Percentiles rank a stretch among this genome's conserved stretches.
phyloP scores from a whole-genome alignment of 2,888 invertebrate genomes.

The Bellardia bayeri region DNA sequence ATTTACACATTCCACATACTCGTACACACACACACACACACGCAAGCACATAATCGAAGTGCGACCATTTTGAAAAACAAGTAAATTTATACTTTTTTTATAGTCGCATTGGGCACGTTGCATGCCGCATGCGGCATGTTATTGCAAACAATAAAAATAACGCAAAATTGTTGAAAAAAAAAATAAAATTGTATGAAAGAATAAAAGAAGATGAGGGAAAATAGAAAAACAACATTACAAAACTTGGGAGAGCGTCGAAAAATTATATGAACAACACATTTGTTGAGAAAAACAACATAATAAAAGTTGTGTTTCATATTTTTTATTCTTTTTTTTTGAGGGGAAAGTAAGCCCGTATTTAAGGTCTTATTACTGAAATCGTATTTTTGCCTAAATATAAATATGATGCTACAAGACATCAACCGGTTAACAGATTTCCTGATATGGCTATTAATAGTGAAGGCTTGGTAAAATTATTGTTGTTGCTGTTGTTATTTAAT shows the following conservation, averaged over 20 bases:
- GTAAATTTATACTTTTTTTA: constrained; percentile 70
- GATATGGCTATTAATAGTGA: no score
- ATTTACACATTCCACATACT: constrained; percentile 24
- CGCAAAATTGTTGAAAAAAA: constrained; percentile 65
- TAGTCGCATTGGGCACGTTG: constrained; percentile 72
- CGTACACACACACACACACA: background rate
- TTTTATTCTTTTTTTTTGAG: background rate
- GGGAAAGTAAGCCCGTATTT: constrained; percentile 41
- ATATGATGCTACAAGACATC: no score
- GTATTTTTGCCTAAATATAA: no score
- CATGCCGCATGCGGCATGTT: constrained; percentile 74
- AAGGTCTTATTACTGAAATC: background rate
- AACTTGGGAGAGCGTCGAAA: constrained; percentile 44
- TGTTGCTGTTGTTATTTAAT: no score
- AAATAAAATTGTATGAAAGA: background rate
- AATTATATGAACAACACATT: constrained; percentile 34
- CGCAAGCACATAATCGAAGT: constrained; percentile 60
- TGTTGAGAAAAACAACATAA: constrained; percentile 61
- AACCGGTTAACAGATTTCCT: no score
- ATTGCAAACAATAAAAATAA: constrained; percentile 73
- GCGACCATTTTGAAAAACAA: constrained; percentile 72
- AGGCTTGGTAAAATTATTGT: no score
- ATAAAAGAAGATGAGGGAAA: constrained; percentile 10
- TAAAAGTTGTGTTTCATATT: background rate
- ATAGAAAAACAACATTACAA: constrained; percentile 62